phyloP scores from a whole-genome alignment of 2,888 invertebrate species.

The Subacronicta megacephala region DNA sequence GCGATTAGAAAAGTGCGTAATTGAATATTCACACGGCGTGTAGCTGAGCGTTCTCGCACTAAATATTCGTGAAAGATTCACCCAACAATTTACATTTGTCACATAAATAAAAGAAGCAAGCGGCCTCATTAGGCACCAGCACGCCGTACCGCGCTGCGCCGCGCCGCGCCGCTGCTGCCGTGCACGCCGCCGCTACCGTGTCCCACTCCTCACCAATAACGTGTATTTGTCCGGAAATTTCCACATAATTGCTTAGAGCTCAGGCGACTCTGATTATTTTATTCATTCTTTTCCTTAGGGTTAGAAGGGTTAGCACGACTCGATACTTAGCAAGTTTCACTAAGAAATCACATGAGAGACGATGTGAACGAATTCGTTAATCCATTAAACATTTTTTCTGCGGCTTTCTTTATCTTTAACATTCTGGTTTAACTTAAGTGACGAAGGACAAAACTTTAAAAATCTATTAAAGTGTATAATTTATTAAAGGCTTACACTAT shows the following conservation, averaged over 20 bases:
- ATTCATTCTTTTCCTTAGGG: constrained; percentile 69
- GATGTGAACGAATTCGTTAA: constrained; percentile 56
- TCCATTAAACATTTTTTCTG: constrained; percentile 64
- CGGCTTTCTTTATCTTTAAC: constrained; percentile 63
- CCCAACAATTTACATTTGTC: constrained; percentile 84
- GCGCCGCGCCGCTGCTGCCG: constrained; percentile 45
- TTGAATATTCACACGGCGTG: constrained; percentile 76
- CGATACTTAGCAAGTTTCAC: constrained; percentile 61
- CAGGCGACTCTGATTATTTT: constrained; percentile 69
- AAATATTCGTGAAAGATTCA: constrained; percentile 81
- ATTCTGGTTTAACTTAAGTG: constrained; percentile 59
- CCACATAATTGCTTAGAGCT: constrained; percentile 74
- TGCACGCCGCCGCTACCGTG: constrained; percentile 62
- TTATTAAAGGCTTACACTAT: constrained; percentile 76
- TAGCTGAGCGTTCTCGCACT: constrained; percentile 68
- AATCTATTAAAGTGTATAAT: constrained; percentile 78
- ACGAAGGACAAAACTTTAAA: constrained; percentile 66
- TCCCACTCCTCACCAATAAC: constrained; percentile 72
- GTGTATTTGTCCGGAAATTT: constrained; percentile 78
- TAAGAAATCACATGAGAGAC: constrained; percentile 54
- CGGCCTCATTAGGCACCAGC: constrained; percentile 81
- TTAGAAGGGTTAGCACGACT: constrained; percentile 74
- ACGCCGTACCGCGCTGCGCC: constrained; percentile 51
- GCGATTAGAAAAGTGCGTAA: constrained; percentile 74
- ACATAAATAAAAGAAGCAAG: constrained; percentile 86